Conservation (phyloP, 2,888 invertebrate genomes). For the Cyclophora albipunctata region DNA sequence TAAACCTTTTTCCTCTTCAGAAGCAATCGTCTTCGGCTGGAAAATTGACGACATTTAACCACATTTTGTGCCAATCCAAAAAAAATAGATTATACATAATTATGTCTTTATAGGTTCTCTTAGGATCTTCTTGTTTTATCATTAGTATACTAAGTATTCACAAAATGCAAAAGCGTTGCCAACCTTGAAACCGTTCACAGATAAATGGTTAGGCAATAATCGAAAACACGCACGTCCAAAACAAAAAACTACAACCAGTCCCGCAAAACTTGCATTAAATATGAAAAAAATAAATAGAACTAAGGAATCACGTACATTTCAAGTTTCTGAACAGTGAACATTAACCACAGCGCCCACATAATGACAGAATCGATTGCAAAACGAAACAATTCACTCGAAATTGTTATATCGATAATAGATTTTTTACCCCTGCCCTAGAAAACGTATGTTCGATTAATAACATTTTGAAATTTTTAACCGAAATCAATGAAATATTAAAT, state of each 20-base stretch:
- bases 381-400: conserved; percentile 63
- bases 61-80: no score
- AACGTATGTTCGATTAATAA: conserved; percentile 56
- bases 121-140: no score
- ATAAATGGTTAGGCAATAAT: conserved; percentile 11
- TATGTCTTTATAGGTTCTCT: no score
- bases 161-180: no score
- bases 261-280: conserved; percentile 48
- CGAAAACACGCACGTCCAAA: conserved; percentile 42
- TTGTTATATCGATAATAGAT: conserved; percentile 57
- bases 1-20: no score
- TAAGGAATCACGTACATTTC: conserved; percentile 61
- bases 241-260: conserved; percentile 50
- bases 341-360: conserved; percentile 67
- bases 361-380: conserved; percentile 67
- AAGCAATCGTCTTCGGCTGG: no score
- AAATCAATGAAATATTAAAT: conserved; percentile 67
- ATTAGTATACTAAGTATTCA: no score
- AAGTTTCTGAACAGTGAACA: conserved; percentile 45
- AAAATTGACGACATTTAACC: no score
- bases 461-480: conserved; percentile 60
- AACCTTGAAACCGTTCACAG: no score
- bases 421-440: conserved; percentile 45
- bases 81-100: no score
- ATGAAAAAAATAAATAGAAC: conserved; percentile 40